Evolutionary conservation across 2,113 vertebrate genomes (phyloP), one percentile per base, ranked within the genome.

Genomic region (Caranx ignobilis): DNA sequence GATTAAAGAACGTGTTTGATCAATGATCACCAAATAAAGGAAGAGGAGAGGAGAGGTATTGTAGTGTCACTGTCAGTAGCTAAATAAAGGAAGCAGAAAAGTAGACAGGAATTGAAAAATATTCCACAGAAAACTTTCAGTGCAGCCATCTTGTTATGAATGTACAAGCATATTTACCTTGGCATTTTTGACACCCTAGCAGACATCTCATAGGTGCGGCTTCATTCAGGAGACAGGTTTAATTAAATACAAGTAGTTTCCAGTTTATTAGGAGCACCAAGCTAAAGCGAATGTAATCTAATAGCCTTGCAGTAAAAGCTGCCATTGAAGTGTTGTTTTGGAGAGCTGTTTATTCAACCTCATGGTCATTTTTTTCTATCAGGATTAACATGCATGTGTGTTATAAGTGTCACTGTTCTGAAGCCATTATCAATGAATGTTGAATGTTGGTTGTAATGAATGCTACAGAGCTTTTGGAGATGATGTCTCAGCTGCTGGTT

Each of bases 1-100:
- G 66, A 83, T 83, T 73, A 62, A 68, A 65, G 34, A 65, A 71
- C 12, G 18, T 35, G 50, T 87, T 75, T 84, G 64, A 87, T 89
- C n/a, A 79, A 71, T 66, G 39, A 60, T 43, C 50, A 71, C 47
- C 32, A 66, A 47, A 73, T 62, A 60, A 68, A 43, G n/a, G 8
- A 34, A 21, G 52, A 59, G 13, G 15, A 45, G 48, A 54, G 47
- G 16, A 71, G 12, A 45, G 39, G 6, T 32, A 3, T 41, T 75
- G 48, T 66, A 56, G 32, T 8, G 3, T 19, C 8, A 39, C 5
- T 11, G 34, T 59, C 54, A 69, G 39, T 10, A 60, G 61, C 45
- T 37, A 78, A 64, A 71, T 34, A 71, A 63, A 65, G 55, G 0
- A 64, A 55, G 41, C 39, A 37, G 9, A 52, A 48, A 70, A 12